phyloP scores from a whole-genome alignment of 1,140 invertebrate species.

The Leucophenga varia region DNA sequence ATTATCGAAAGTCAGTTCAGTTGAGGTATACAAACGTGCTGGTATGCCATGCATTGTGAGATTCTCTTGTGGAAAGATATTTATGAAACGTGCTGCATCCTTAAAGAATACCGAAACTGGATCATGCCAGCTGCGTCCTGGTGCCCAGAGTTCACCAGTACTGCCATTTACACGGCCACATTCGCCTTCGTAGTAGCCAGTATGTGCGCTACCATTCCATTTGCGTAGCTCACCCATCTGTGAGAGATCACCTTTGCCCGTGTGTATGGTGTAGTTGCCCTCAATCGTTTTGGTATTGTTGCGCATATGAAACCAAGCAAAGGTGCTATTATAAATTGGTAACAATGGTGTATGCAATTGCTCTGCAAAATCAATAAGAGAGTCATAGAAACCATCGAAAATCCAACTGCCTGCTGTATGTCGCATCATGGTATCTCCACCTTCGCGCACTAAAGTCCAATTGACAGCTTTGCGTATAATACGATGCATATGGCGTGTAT shows the following conservation, averaged over 20 bases:
- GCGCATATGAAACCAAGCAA: slow-evolving; percentile 79
- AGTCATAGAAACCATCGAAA: slow-evolving; percentile 75
- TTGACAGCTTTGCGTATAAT: slow-evolving; percentile 59
- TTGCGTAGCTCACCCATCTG: slow-evolving; percentile 64
- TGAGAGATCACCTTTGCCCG: slow-evolving; percentile 63
- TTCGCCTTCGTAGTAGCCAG: slow-evolving; percentile 60
- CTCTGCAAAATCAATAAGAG: slow-evolving; percentile 62
- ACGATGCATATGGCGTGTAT: slow-evolving; percentile 56
- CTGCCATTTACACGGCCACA: slow-evolving; percentile 71
- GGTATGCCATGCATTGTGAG: slow-evolving; percentile 58
- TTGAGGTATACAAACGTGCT: slow-evolving; percentile 63
- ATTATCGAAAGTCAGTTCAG: slow-evolving; percentile 67
- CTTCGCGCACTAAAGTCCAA: slow-evolving; percentile 59
- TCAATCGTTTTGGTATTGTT: slow-evolving; percentile 71
- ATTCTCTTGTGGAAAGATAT: slow-evolving; percentile 47
- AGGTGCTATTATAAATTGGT: slow-evolving; percentile 65
- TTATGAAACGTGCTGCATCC: slow-evolving; percentile 66
- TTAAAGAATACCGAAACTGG: slow-evolving; percentile 65
- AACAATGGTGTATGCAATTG: slow-evolving; percentile 59
- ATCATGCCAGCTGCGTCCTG: slow-evolving; percentile 59
- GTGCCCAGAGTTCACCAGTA: slow-evolving; percentile 75
- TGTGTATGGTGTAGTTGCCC: slow-evolving; percentile 73
- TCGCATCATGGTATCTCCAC: slow-evolving; percentile 60
- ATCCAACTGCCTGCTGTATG: slow-evolving; percentile 66
- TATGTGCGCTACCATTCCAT: slow-evolving; percentile 66